phyloP scores from a whole-genome alignment of 2,113 vertebrate species.

The Arizona elegans region DNA sequence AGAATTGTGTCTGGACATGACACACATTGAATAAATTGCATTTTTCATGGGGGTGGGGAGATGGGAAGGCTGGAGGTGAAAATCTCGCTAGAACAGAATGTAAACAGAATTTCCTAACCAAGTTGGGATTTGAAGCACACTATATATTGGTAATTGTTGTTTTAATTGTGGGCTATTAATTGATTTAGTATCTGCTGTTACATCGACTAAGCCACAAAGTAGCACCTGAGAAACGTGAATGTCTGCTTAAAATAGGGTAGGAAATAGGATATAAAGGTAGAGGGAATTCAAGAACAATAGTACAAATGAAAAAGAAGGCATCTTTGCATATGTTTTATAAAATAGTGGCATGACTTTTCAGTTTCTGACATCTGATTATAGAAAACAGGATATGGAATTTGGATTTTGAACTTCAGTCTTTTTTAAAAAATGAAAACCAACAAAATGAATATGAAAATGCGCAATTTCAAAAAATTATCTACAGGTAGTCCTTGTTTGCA shows the following conservation, averaged over 20 bases:
- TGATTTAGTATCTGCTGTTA: not conserved
- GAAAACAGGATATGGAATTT: slow-evolving; percentile 2
- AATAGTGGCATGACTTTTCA: slow-evolving; percentile 27
- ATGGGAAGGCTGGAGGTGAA: not conserved
- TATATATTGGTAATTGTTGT: slow-evolving; percentile 3
- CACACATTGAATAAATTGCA: not conserved
- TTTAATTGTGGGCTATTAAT: not conserved
- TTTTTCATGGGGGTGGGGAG: not conserved
- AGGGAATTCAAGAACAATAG: slow-evolving; percentile 38
- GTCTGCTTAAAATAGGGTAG: not conserved
- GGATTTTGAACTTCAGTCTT: not conserved
- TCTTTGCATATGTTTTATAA: slow-evolving; percentile 29
- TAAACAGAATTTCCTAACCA: not conserved
- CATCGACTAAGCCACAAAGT: slow-evolving; percentile 1
- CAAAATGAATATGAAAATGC: not conserved
- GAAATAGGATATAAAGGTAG: slow-evolving; percentile 4
- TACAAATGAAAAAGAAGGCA: slow-evolving; percentile 55
- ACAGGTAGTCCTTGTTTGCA: not conserved
- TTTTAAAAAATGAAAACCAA: not conserved
- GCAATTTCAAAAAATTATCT: not conserved
- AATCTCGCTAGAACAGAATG: not conserved
- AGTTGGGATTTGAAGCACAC: slow-evolving; percentile 15
- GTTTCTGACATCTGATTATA: not conserved
- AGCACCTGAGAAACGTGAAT: slow-evolving; percentile 9
- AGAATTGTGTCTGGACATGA: not conserved